These are phyloP conservation scores for Eupithecia tripunctaria DNA, from an alignment of 2,888 invertebrate genomes.

Conservation along the genomic window DNA sequence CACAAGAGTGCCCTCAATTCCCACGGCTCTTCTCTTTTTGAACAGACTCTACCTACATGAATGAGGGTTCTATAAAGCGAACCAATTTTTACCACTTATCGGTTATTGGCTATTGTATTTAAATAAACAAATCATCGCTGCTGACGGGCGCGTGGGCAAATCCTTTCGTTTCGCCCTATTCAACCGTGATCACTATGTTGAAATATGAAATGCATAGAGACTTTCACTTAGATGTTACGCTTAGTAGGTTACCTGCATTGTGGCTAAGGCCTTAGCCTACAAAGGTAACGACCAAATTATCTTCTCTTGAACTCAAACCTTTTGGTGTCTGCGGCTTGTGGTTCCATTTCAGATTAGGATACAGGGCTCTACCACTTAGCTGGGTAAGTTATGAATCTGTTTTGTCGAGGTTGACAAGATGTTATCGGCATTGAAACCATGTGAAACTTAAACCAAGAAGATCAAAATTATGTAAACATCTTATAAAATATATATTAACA, in stretches of 20 bases:
- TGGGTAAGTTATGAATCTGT: background rate
- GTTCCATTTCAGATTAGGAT: background rate
- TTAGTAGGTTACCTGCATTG: background rate
- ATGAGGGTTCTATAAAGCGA: background rate
- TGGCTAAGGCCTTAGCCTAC: constrained; percentile 1
- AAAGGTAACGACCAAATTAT: background rate
- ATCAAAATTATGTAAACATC: too few relatives aligned
- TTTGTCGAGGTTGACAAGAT: background rate
- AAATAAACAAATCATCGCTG: background rate
- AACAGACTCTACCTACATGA: background rate
- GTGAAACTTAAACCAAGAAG: too few relatives aligned
- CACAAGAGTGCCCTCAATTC: too few relatives aligned
- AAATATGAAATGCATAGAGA: background rate
- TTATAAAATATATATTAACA: too few relatives aligned
- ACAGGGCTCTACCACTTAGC: constrained; percentile 3
- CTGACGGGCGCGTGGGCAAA: background rate
- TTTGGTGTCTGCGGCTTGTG: constrained; percentile 9
- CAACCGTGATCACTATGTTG: background rate
- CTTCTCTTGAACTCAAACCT: background rate
- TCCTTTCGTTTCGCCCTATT: background rate
- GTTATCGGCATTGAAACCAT: background rate
- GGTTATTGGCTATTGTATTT: background rate
- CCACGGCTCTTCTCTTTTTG: too few relatives aligned
- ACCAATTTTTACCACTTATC: background rate
- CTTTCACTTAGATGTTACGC: constrained; percentile 2